Evolutionary conservation across 2,797 vertebrate species (phyloP).

Genomic region (Gymnopithys bicolor): DNA sequence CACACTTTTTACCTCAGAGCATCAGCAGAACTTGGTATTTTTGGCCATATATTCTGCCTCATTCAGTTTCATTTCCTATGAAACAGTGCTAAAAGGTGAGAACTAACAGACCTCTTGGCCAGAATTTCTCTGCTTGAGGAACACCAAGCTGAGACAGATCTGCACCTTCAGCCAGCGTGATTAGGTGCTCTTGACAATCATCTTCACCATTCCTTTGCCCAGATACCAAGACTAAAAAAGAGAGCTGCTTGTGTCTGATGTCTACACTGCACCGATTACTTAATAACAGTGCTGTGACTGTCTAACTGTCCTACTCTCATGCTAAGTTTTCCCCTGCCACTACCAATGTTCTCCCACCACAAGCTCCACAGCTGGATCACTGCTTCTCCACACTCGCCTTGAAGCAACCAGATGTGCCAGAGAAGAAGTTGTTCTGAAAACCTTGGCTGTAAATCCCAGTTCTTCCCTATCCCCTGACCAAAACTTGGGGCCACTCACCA

Average conservation of each 20-base stretch:
- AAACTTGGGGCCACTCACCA: rapidly evolving
- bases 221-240: neutral
- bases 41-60: neutral
- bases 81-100: neutral
- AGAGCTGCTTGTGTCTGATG: neutral
- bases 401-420: neutral
- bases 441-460: neutral
- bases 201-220: neutral
- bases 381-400: neutral
- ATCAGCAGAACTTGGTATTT: neutral
- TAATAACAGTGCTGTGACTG: neutral
- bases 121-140: neutral
- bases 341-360: neutral
- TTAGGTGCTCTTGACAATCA: neutral
- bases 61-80: neutral
- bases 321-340: neutral
- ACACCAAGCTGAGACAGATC: neutral
- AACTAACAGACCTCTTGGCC: neutral
- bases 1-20: neutral
- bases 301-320: neutral
- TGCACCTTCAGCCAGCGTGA: neutral
- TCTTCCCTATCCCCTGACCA: neutral
- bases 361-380: neutral
- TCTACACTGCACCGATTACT: neutral
- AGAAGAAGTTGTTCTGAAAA: neutral